Evolutionary conservation across 2,888 invertebrate species (phyloP).

Genomic region (Drosophila setosimentum): DNA sequence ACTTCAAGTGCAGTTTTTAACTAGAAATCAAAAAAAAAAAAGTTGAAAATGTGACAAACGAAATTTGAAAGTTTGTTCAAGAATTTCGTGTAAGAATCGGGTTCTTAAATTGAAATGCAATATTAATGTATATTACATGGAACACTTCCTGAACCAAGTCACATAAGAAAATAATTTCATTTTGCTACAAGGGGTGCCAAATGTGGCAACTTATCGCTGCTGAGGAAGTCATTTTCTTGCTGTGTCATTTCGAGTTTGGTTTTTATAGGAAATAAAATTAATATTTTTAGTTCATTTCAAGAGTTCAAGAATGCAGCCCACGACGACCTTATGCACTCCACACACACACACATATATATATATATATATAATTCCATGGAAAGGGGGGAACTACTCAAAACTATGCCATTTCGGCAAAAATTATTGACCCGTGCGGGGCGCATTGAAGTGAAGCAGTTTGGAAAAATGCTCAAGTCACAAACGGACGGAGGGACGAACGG

Average conservation of each 20-base stretch:
- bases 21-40: no score
- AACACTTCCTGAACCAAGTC: not conserved
- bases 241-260: slow-evolving; percentile 37
- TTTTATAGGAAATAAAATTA: slow-evolving; percentile 30
- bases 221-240: slow-evolving; percentile 34
- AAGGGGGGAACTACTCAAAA: slow-evolving; percentile 5
- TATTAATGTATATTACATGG: not conserved
- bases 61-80: not conserved
- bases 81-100: not conserved
- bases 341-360: no score
- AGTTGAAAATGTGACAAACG: no score
- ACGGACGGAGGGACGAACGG: not conserved
- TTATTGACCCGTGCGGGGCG: slow-evolving; percentile 72
- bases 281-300: slow-evolving; percentile 36
- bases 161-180: not conserved
- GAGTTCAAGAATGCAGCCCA: slow-evolving; percentile 58
- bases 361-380: not conserved
- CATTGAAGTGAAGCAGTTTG: slow-evolving; percentile 74
- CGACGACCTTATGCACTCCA: slow-evolving; percentile 66
- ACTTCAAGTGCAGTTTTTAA: not conserved
- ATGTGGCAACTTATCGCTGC: not conserved
- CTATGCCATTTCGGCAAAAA: slow-evolving; percentile 46
- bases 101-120: not conserved
- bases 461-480: slow-evolving; percentile 76
- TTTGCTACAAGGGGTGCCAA: not conserved